Conservation (phyloP, 2,113 vertebrate genomes). For the Xiphias gladius region DNA sequence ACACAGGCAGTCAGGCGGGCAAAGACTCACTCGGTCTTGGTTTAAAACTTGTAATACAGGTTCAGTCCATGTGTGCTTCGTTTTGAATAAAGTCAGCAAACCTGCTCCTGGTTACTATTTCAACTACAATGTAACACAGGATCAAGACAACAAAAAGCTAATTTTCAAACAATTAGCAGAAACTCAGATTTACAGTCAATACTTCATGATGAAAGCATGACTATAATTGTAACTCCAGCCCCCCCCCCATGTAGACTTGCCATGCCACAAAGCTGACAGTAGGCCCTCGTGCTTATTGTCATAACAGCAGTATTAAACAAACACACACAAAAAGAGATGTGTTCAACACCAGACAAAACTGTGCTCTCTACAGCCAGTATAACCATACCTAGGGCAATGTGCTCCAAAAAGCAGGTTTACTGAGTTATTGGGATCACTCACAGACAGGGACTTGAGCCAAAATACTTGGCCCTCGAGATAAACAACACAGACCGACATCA, state of each 20-base stretch:
- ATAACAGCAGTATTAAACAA: background rate
- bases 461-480: background rate
- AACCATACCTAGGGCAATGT: background rate
- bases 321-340: background rate
- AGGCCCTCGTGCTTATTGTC: background rate
- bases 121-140: background rate
- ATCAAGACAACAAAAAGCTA: background rate
- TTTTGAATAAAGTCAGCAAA: background rate
- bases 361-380: background rate
- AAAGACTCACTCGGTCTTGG: background rate
- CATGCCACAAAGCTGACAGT: background rate
- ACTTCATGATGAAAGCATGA: background rate
- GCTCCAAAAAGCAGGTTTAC: background rate
- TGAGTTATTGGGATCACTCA: background rate
- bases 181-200: background rate
- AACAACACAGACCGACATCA: too few species aligned
- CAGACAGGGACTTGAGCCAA: background rate
- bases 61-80: background rate
- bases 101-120: background rate
- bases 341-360: background rate
- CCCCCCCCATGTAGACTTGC: background rate
- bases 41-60: slow-evolving; percentile 21
- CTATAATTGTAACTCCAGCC: background rate
- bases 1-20: background rate
- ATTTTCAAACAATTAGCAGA: background rate